These are phyloP conservation scores for Choloepus hoffmanni DNA, from an alignment of 2,113 vertebrate genomes.

Conservation along the genomic window DNA sequence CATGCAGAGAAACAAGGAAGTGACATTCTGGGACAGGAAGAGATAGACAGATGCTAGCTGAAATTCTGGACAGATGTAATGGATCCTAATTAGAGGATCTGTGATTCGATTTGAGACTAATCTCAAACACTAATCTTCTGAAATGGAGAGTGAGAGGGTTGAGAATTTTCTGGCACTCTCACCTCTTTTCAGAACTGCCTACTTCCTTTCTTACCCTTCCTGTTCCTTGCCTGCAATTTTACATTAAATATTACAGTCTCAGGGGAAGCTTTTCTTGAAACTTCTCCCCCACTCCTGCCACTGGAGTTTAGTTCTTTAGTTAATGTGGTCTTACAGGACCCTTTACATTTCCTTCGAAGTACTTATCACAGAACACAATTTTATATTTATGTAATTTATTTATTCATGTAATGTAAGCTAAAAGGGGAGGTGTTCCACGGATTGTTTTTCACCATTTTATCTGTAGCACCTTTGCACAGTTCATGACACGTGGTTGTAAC, in stretches of 20 bases:
- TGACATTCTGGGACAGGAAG: not conserved
- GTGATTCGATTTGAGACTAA: not conserved
- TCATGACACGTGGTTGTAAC: not conserved
- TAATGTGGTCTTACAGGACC: not conserved
- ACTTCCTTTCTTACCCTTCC: not conserved
- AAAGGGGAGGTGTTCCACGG: fast-evolving
- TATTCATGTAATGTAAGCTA: not conserved
- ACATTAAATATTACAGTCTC: not conserved
- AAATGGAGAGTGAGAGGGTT: not conserved
- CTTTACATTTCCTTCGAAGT: not conserved
- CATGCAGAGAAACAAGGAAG: not conserved
- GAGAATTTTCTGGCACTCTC: not conserved
- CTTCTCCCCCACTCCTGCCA: not conserved
- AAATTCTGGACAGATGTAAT: not conserved
- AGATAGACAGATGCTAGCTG: not conserved
- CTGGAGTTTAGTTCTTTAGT: not conserved
- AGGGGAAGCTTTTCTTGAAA: not conserved
- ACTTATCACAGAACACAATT: not conserved
- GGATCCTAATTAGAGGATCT: not conserved
- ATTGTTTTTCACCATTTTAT: not conserved
- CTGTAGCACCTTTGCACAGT: not conserved
- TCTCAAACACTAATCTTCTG: not conserved
- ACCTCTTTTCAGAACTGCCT: not conserved
- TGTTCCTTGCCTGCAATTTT: not conserved
- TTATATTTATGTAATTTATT: not conserved